Evolutionary conservation across 2,888 invertebrate species (phyloP), one percentile per base, ranked within the genome.

Genomic region (Patella ulyssiponensis): DNA sequence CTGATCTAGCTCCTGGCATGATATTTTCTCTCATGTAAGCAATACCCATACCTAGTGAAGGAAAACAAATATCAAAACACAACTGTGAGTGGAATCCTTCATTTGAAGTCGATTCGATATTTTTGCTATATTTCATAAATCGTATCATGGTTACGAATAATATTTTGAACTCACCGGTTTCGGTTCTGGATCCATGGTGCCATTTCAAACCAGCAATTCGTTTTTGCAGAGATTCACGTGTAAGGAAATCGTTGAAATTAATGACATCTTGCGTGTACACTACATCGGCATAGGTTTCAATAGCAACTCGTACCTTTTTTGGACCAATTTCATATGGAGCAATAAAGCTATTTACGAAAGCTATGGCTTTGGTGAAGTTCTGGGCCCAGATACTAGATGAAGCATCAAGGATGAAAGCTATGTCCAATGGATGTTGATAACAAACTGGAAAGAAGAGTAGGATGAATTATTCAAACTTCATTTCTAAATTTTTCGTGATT

Each of bases 301-400:
- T 23, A 64, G 64, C 64, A 9, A 64, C 64, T 64, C 23, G 64
- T 20, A 82, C 82, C 44, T 75, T 75, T 7, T 69, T 64, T 3
- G 76, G 80, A 3, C 77, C 78, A 52, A 83, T 80, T 54, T 83
- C 75, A 72, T 79, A 83, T 15, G 69, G 70, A 51, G 74, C 71
- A 4, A 81, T 74, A 27, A 83, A 81, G 58, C 80, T 76, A 51
- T 81, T 77, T 1, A 81, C 70, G 70, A 83, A 83, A 76, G 79
- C 76, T 14, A 80, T 74, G 3, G 77, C 82, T 1, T 76, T 4
- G 72, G 82, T 83, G 73, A 83, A 83, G 77, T 83, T 83, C 9
- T 76, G 70, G 1, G 74, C 77, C 80, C 80, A 80, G 72, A 83
- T 80, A 70, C 80, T 80, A 20, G 79, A 71, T 4, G 78, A 80